phyloP scores from a whole-genome alignment of 2,113 vertebrate species.

The Nicator chloris region DNA sequence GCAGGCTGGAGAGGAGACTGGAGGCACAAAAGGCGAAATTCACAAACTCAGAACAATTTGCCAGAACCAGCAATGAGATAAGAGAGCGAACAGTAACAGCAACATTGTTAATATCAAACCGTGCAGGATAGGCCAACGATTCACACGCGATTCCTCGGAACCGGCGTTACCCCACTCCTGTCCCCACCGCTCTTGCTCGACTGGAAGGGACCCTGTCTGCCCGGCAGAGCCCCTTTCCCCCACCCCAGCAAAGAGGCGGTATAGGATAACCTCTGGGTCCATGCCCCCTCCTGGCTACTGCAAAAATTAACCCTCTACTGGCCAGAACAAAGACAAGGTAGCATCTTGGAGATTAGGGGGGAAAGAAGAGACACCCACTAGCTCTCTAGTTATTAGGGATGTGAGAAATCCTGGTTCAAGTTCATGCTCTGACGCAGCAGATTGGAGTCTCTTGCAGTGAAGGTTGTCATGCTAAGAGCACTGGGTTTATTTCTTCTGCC shows the following conservation, averaged over 20 bases:
- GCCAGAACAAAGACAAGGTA: background rate
- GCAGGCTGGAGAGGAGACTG: background rate
- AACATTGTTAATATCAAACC: background rate
- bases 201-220: background rate
- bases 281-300: background rate
- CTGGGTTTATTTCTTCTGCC: background rate
- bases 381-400: background rate
- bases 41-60: background rate
- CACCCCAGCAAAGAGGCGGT: background rate
- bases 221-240: background rate
- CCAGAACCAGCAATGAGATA: background rate
- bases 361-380: background rate
- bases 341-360: rapidly evolving
- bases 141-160: rapidly evolving
- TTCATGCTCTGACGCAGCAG: background rate
- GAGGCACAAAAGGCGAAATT: background rate
- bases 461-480: background rate
- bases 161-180: rapidly evolving
- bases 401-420: background rate
- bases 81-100: background rate
- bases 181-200: background rate
- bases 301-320: background rate
- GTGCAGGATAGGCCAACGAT: background rate
- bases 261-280: background rate
- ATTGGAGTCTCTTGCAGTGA: background rate